phyloP scores from a whole-genome alignment of 2,888 invertebrate genomes.

The Dermolepida albohirtum region DNA sequence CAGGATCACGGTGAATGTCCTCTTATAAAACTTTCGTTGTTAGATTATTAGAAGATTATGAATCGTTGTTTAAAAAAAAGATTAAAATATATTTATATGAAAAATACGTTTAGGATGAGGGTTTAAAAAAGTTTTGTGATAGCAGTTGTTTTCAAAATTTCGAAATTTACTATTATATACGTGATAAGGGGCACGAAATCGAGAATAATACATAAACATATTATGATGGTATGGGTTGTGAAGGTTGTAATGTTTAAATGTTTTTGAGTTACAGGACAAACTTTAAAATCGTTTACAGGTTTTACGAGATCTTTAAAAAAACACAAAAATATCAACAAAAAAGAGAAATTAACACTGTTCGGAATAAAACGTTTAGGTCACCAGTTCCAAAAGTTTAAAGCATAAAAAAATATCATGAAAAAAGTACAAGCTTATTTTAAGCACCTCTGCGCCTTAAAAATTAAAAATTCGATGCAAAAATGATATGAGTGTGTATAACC shows the following conservation, averaged over 20 bases:
- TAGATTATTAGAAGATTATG: slow-evolving; percentile 21
- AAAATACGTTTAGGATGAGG: slow-evolving; percentile 10
- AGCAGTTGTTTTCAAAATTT: slow-evolving; percentile 1
- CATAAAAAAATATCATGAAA: slow-evolving; percentile 71
- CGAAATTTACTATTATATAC: slow-evolving; percentile 2
- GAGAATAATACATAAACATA: slow-evolving; percentile 12
- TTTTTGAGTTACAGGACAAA: slow-evolving; percentile 63
- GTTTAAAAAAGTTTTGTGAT: too few relatives aligned
- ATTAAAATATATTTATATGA: neutral
- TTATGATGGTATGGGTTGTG: slow-evolving; percentile 48
- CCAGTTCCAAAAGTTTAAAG: slow-evolving; percentile 67
- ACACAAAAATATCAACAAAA: slow-evolving; percentile 42
- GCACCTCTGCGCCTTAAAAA: slow-evolving; percentile 79
- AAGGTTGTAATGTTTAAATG: slow-evolving; percentile 53
- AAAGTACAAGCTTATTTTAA: slow-evolving; percentile 80
- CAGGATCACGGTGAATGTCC: slow-evolving; percentile 1
- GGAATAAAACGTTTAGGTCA: slow-evolving; percentile 68
- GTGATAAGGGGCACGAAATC: slow-evolving; percentile 7
- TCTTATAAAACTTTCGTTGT: slow-evolving; percentile 22
- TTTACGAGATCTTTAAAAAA: slow-evolving; percentile 51
- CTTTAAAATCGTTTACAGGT: slow-evolving; percentile 59
- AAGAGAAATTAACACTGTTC: slow-evolving; percentile 61
- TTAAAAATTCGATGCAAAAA: slow-evolving; percentile 67
- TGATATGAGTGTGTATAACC: slow-evolving; percentile 72
- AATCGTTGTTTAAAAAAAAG: slow-evolving; percentile 19